phyloP scores from a whole-genome alignment of 2,888 invertebrate species.

The Harpalus rubripes region DNA sequence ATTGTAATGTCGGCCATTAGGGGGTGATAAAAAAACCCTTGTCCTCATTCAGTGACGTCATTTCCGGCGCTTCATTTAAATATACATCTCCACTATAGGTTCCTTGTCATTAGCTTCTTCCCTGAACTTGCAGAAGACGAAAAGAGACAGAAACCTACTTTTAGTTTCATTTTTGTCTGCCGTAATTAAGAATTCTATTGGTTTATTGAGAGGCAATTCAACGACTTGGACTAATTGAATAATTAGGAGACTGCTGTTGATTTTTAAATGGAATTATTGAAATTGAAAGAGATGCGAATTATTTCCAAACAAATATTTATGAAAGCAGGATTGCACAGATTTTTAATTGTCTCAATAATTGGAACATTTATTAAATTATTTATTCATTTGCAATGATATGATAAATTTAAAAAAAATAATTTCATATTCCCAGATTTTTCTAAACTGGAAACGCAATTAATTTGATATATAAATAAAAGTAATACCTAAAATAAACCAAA shows the following conservation, averaged over 20 bases:
- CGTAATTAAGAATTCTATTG: constrained; percentile 53
- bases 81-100: constrained; percentile 42
- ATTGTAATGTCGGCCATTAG: constrained; percentile 44
- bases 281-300: constrained; percentile 27
- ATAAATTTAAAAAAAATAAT: no score
- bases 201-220: constrained; percentile 54
- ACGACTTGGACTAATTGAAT: constrained; percentile 46
- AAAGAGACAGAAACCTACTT: constrained; percentile 14
- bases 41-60: constrained; percentile 13
- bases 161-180: constrained; percentile 52
- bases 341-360: constrained; percentile 34
- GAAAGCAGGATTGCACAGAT: constrained; percentile 22
- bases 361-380: constrained; percentile 21
- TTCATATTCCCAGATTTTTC: no score
- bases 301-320: constrained; percentile 27
- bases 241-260: constrained; percentile 35
- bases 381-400: not conserved
- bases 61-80: constrained; percentile 48
- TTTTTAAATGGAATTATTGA: constrained; percentile 27
- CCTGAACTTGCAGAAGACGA: not conserved
- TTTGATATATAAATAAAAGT: no score
- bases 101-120: constrained; percentile 27
- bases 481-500: no score
- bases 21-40: constrained; percentile 43
- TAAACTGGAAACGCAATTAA: no score